Base-by-base conservation (phyloP, 2,797 vertebrate species). In the Discoglossus pictus region DNA sequence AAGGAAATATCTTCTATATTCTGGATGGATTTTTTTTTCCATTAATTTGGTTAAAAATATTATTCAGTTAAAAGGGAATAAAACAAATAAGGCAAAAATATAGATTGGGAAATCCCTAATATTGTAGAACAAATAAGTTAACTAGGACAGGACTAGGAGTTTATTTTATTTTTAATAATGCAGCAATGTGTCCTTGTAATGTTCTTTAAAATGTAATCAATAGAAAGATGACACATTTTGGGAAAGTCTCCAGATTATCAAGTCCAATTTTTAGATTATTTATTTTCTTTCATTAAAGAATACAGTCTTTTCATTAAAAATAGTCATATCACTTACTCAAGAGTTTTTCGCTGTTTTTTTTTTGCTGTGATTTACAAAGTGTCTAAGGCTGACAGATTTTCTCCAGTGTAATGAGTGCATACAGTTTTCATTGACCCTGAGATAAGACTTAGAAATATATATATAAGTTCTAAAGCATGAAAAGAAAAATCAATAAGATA, bases 371-470 rank as follows among this genome's bases (percentile, higher is more conserved):
- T 54, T 47, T 65, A 55, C 35, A 48, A 39, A 47, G 34, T 53
- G 9, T 15, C 46, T 8, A 43, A 74, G 70, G 1, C 3, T 3
- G 66, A 7, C 36, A 16, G 6, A 4, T 70, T 4, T 52, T 70
- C 1, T 39, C 35, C 1, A 1, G 6, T 25, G 6, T 65, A 61
- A 46, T 38, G 3, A 12, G 44, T 75, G 1, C 7, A 17, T 4
- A 25, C 4, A 59, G 7, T 27, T 7, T 35, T 47, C 34, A 31
- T 4, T 68, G 1, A 38, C n/a, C 36, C 1, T 21, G 34, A 17
- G 2, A 44, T 73, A 50, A 75, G 59, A 1, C n/a, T 69, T 63
- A 23, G 11, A 66, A 73, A 16, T 35, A 36, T 72, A 58, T 11
- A 0, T 71, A 13, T 36, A 17, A 61, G 27, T 53, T 5, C 20